These are phyloP conservation scores for Telmatherina bonti DNA, from an alignment of 2,797 vertebrate species.

Conservation along the genomic window DNA sequence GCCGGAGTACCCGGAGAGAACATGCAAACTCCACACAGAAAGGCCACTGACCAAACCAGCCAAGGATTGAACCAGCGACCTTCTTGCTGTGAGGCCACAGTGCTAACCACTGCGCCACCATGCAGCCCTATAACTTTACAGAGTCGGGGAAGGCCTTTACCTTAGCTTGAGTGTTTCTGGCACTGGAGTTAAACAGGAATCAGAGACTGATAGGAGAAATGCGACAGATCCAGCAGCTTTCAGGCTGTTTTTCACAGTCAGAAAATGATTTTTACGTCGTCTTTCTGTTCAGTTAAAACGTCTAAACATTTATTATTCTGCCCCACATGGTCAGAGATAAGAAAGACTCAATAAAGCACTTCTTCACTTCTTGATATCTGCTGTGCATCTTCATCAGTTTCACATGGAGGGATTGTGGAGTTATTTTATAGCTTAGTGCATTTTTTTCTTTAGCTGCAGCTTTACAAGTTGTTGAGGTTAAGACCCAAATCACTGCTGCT, in stretches of 20 bases:
- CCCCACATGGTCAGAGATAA: constrained; percentile 12
- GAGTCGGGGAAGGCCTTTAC: constrained; percentile 18
- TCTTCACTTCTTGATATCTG: constrained; percentile 17
- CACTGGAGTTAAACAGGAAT: not conserved
- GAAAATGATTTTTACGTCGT: not conserved
- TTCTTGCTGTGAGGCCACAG: no score
- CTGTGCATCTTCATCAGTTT: constrained; percentile 23
- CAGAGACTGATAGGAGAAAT: not conserved
- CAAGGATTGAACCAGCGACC: no score
- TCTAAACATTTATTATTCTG: constrained; percentile 5
- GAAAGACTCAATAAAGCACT: constrained; percentile 6
- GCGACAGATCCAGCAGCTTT: constrained; percentile 1
- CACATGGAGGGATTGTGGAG: not conserved
- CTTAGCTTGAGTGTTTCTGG: constrained; percentile 15
- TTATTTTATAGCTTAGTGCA: constrained; percentile 16
- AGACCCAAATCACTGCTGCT: constrained; percentile 35
- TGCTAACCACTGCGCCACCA: no score
- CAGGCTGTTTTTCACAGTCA: constrained; percentile 7
- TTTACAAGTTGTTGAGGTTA: constrained; percentile 23
- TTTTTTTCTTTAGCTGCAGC: constrained; percentile 20
- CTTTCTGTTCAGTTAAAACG: constrained; percentile 12
- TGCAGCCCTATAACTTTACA: no score
- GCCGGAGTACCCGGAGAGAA: no score
- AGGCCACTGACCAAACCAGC: no score
- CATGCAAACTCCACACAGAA: no score